Evolutionary conservation across 1,140 invertebrate species (phyloP).

Genomic region (Helicorthomorpha holstii): DNA sequence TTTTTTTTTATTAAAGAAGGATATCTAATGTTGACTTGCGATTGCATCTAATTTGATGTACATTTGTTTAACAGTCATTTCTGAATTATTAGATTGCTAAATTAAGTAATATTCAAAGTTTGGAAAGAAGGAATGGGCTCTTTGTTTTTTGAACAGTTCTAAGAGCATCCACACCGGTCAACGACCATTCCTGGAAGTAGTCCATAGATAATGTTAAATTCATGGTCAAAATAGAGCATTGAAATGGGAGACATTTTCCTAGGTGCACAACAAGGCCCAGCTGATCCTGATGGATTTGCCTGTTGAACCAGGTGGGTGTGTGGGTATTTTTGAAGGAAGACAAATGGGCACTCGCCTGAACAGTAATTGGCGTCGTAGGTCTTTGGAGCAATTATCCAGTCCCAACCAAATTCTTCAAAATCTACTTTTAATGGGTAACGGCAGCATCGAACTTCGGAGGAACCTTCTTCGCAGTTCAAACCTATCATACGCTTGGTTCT

Average conservation of each 20-base stretch:
- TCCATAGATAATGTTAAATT: slow-evolving; percentile 72
- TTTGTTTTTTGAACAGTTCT: no score
- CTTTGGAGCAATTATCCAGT: slow-evolving; percentile 93
- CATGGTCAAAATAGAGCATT: slow-evolving; percentile 82
- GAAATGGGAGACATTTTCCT: slow-evolving; percentile 72
- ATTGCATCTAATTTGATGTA: no score
- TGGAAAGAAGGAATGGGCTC: no score
- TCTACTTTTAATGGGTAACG: slow-evolving; percentile 83
- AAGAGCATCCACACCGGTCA: slow-evolving; percentile 79
- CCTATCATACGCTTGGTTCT: slow-evolving; percentile 53
- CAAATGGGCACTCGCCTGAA: slow-evolving; percentile 79
- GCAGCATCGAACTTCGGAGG: slow-evolving; percentile 64
- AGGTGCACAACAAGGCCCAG: slow-evolving; percentile 75
- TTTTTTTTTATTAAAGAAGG: no score
- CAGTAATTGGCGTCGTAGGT: slow-evolving; percentile 94
- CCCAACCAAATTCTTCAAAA: slow-evolving; percentile 93
- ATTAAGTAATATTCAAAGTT: no score
- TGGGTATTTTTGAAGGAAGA: slow-evolving; percentile 71
- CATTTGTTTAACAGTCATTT: no score
- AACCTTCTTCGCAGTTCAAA: slow-evolving; percentile 56
- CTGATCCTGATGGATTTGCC: slow-evolving; percentile 44
- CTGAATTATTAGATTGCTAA: no score
- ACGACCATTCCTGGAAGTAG: slow-evolving; percentile 83
- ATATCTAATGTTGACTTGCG: no score
- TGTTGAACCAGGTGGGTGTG: slow-evolving; percentile 84